A percentile compares a stretch with the other conserved stretches of the same genome.
Evolutionary conservation across 2,797 vertebrate species (phyloP).

Genomic region (Thalassophryne amazonica): DNA sequence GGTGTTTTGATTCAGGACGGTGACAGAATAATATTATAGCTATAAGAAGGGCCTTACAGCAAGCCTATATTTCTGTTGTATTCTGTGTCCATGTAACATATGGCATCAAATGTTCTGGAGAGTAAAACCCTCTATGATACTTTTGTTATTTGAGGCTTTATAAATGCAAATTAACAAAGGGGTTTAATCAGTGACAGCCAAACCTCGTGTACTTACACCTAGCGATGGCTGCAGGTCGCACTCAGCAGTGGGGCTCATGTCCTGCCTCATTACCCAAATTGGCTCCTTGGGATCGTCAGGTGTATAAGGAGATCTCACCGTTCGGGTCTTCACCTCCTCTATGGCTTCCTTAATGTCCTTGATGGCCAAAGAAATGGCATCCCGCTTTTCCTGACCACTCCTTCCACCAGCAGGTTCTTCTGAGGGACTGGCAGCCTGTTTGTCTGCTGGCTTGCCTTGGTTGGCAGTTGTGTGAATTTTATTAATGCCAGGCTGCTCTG

Average conservation of each 20-base stretch:
- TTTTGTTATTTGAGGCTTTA: too few species aligned
- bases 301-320: constrained; percentile 94
- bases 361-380: constrained; percentile 94
- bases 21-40: too few species aligned
- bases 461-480: constrained; percentile 48
- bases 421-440: constrained; percentile 23
- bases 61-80: too few species aligned
- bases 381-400: constrained; percentile 88
- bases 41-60: too few species aligned
- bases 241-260: constrained; percentile 90
- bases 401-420: constrained; percentile 46
- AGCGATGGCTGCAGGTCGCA: constrained; percentile 84
- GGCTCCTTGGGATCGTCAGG: constrained; percentile 96
- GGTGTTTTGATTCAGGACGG: too few species aligned
- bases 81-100: too few species aligned
- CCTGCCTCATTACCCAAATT: constrained; percentile 97
- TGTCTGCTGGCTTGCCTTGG: neutral
- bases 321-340: constrained; percentile 96
- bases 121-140: too few species aligned
- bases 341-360: constrained; percentile 98
- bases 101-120: too few species aligned
- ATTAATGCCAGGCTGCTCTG: constrained; percentile 56
- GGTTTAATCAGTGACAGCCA: too few species aligned
- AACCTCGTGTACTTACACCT: constrained; percentile 93
- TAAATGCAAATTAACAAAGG: too few species aligned